Evolutionary conservation across 2,888 invertebrate species (phyloP), one percentile per base, ranked within the genome.

Genomic region (Drosophila kanekoi): DNA sequence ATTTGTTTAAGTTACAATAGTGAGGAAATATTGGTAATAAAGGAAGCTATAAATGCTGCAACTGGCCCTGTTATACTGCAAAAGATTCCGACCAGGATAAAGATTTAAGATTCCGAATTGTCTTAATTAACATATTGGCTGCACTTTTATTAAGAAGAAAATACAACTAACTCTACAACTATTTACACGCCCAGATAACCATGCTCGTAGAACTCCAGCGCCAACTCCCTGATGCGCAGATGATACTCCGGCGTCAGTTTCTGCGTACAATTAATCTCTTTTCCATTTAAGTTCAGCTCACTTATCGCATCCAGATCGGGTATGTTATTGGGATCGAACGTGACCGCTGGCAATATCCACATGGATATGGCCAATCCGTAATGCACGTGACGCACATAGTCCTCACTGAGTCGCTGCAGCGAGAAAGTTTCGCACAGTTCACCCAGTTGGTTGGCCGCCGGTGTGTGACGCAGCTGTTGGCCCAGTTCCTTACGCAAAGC

Each of bases 291-390:
- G 41, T 86, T 85, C 23, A 68, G 78, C 71, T 91, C 90, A 57
- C 91, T 91, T 56, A 92, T 88, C 54, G 75, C 81, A 79, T 91
- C 91, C 28, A 92, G 79, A 79, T 92, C 90, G 16, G 92, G 92
- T 49, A 92, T 81, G 63, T 92, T 90, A 43, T 90, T 72, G 0
- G 90, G 86, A 83, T 92, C 91, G 52, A 92, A 92, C 14, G 92
- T 92, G 1, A 92, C 90, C 0, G 92, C 92, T 3, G 92, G 92
- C 41, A 92, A 57, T 38, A 92, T 82, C 92, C 92, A 92, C 79
- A 90, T 88, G 3, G 87, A 84, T 49, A 90, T 87, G 4, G 91
- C 92, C 45, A 92, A 62, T 0, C 92, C 92, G 37, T 92, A 92
- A 8, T 91, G 79, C 13, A 90, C 84, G 40, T 91, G 84, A 11